Conservation (phyloP, 1,140 invertebrate species). For the Caligus rogercresseyi region DNA sequence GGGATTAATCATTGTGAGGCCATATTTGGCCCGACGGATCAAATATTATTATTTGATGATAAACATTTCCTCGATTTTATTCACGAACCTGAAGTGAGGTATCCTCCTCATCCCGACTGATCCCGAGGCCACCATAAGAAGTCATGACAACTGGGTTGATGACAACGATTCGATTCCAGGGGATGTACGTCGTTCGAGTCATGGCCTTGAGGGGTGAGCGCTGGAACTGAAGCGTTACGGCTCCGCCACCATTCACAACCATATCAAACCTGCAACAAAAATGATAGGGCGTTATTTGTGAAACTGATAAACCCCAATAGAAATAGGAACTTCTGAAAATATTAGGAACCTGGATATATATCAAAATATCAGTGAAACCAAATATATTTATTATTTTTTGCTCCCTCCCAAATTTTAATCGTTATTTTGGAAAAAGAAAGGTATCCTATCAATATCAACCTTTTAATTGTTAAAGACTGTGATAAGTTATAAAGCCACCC, state of each 20-base stretch:
- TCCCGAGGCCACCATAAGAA: constrained; percentile 37
- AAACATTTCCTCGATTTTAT: too few relatives aligned
- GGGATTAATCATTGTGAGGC: not conserved
- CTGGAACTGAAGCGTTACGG: constrained; percentile 93
- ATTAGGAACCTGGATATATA: too few relatives aligned
- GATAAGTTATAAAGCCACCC: too few relatives aligned
- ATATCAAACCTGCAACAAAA: constrained; percentile 80
- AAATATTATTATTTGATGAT: not conserved
- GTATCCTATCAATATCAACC: too few relatives aligned
- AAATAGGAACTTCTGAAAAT: too few relatives aligned
- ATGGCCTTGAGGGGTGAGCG: constrained; percentile 70
- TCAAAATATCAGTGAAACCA: too few relatives aligned
- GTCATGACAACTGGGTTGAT: constrained; percentile 66
- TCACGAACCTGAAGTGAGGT: constrained; percentile 2
- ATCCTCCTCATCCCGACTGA: constrained; percentile 15
- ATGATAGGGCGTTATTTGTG: constrained; percentile 21
- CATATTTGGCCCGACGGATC: not conserved
- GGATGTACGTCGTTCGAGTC: constrained; percentile 70
- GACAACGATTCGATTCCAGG: constrained; percentile 88
- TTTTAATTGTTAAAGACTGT: too few relatives aligned
- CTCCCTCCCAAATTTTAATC: too few relatives aligned
- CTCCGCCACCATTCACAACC: constrained; percentile 93
- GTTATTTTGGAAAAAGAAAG: too few relatives aligned
- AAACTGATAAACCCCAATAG: not conserved
- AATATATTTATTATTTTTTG: too few relatives aligned